Base-by-base conservation (phyloP, 2,888 invertebrate species). In the Aporophyla lueneburgensis region DNA sequence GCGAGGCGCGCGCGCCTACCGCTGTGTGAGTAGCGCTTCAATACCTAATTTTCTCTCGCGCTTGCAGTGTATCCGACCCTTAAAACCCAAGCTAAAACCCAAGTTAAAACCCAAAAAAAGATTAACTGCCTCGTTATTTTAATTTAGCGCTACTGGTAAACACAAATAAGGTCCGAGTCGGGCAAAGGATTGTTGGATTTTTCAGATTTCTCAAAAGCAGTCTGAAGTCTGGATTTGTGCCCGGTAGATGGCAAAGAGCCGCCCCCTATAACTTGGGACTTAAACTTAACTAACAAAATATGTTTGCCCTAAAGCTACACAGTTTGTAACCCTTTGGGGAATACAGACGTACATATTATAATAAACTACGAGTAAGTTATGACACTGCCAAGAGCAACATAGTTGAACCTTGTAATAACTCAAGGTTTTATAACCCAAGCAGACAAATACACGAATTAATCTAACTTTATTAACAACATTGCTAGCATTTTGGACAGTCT, bases 401-500 rank as follows among this genome's bases (percentile, higher is more conserved):
- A 63, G 10, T 49, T 84, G 54, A 19, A 67, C 2, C 14, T 67
- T 33, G 75, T 54, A 67, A 67, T 71, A 63, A 56, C 27, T 61
- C 14, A 66, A 62, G 54, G n/a, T 51, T 63, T 59, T 40, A 69
- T 33, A 59, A 54, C 59, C 21, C 5, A 58, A 71, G 3, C 7
- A 77, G 40, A 51, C 40, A 68, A 73, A 78, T 58, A 24, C 27
- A 4, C 21, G 33, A 67, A 69, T 71, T 68, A 72, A 83, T 67
- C 33, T 40, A 12, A 63, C 67, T 49, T 71, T 33, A 71, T 43
- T n/a, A 46, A 59, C 51, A 71, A 66, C 53, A 73, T 69, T 68
- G 24, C 43, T 33, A 71, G 51, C 53, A 76, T 67, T 69, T 74
- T 67, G 70, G 72, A 19, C 68, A 62, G 67, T 71, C 69, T 79